Conservation (phyloP, 1,140 invertebrate species). For the Agrilus planipennis region DNA sequence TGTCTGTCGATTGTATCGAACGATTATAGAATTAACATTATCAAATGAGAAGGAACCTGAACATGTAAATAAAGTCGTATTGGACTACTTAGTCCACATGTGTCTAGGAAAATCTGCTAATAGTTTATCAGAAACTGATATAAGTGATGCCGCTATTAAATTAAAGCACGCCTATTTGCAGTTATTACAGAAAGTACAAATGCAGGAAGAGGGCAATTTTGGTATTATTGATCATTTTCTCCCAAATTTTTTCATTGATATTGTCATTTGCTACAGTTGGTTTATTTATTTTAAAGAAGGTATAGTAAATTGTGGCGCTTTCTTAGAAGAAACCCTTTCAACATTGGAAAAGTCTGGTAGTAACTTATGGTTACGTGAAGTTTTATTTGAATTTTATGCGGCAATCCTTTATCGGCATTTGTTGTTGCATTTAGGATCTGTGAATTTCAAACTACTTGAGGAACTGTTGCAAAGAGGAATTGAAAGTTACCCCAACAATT, state of each 20-base stretch:
- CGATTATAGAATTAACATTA: slow-evolving; percentile 35
- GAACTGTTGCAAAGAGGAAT: slow-evolving; percentile 31
- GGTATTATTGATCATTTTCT: slow-evolving; percentile 33
- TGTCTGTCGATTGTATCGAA: slow-evolving; percentile 35
- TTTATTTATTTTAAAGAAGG: slow-evolving; percentile 35
- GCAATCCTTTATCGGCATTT: slow-evolving; percentile 36
- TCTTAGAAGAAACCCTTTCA: slow-evolving; percentile 29
- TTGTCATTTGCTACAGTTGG: slow-evolving; percentile 42
- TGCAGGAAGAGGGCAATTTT: slow-evolving; percentile 6
- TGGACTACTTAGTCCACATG: slow-evolving; percentile 23
- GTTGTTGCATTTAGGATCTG: slow-evolving; percentile 11
- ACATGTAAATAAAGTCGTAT: slow-evolving; percentile 11
- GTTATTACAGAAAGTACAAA: slow-evolving; percentile 14
- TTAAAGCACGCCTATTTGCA: slow-evolving; percentile 26
- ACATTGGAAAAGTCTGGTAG: slow-evolving; percentile 15
- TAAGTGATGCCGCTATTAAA: slow-evolving; percentile 21
- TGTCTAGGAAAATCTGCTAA: slow-evolving; percentile 15
- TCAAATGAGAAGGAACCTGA: not conserved
- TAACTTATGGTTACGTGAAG: slow-evolving; percentile 31
- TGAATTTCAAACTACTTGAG: slow-evolving; percentile 25
- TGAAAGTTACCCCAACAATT: slow-evolving; percentile 42
- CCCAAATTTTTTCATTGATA: slow-evolving; percentile 40
- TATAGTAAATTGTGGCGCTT: slow-evolving; percentile 21
- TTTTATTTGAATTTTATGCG: slow-evolving; percentile 36
- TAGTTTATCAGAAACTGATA: slow-evolving; percentile 13